These are phyloP conservation scores for Stomatorhinus walkeri DNA, from an alignment of 2,797 vertebrate species.

Conservation along the genomic window DNA sequence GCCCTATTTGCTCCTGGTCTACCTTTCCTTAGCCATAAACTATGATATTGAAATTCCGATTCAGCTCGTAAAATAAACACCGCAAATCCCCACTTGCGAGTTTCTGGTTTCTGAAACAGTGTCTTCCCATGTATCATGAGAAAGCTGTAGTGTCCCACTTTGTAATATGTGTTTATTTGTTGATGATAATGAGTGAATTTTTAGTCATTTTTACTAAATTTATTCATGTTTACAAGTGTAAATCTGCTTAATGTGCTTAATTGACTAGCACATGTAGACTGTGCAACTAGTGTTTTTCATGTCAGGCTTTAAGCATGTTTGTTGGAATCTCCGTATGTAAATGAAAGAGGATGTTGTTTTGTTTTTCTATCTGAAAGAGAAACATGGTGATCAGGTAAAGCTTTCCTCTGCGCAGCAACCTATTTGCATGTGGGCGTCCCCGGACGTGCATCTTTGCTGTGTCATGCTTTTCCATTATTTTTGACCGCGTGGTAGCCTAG, in stretches of 20 bases:
- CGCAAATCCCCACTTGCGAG: neutral
- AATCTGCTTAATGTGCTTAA: neutral
- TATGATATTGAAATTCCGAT: neutral
- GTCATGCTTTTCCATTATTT: conserved; percentile 16
- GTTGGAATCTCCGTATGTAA: neutral
- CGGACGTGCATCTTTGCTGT: neutral
- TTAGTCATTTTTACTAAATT: neutral
- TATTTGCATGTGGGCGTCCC: conserved; percentile 10
- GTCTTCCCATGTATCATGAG: neutral
- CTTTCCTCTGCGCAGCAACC: neutral
- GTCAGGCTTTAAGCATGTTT: neutral
- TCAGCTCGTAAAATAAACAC: neutral
- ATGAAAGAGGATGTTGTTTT: conserved; percentile 40
- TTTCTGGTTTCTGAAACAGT: neutral
- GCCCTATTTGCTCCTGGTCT: neutral
- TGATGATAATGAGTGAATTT: neutral
- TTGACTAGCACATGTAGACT: neutral
- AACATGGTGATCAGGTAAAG: neutral
- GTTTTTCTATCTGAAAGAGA: conserved; percentile 1
- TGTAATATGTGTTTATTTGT: neutral
- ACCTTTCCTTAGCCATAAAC: neutral
- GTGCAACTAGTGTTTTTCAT: neutral
- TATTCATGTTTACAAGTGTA: neutral
- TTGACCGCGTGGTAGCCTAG: conserved; percentile 30
- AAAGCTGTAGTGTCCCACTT: neutral